Evolutionary conservation across 2,888 invertebrate genomes (phyloP), one percentile per base, ranked within the genome.

Genomic region (Mylabris sibirica): DNA sequence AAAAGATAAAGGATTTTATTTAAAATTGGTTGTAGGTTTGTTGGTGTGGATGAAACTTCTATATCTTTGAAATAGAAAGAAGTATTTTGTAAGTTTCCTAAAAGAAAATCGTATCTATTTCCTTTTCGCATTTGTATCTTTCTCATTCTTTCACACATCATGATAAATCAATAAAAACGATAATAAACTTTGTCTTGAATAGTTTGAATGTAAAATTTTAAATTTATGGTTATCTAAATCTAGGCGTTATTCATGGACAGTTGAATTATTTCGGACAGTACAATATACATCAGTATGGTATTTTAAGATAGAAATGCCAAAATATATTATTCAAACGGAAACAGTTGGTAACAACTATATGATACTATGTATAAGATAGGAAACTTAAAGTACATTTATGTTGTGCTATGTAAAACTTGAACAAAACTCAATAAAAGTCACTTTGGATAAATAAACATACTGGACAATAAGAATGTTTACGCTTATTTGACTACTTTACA

Each of bases 1-100:
- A 72, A 74, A 74, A 74, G 74, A 74, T 72, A 71, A 72, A 71
- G 71, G 74, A 74, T 74, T 72, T 72, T 68, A 71, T 71, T 74
- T 74, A 64, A 70, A 72, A 70, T 67, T 38, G 67, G 41, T 64
- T 67, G 69, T 64, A 66, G 66, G 60, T 69, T 69, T 69, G 69
- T 66, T 53, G 66, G 66, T 69, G 69, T 64, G 60, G 66, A 69
- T 69, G 66, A 66, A 66, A 61, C 41, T 60, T 57, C 49, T 59
- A 64, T 67, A 59, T 44, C 8, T 65, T 24, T 57, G 5, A 57
- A 26, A 49, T 49, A 49, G 49, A 44, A 14, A 12, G 65, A 63
- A 65, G 57, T 57, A 65, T 62, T 49, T 59, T 60, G 68, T 64
- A 61, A 60, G 60, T 64, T 68, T 60, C 35, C 57, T 62, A 68